Conservation (phyloP, 1,140 invertebrate species). For the Drosophila erecta region DNA sequence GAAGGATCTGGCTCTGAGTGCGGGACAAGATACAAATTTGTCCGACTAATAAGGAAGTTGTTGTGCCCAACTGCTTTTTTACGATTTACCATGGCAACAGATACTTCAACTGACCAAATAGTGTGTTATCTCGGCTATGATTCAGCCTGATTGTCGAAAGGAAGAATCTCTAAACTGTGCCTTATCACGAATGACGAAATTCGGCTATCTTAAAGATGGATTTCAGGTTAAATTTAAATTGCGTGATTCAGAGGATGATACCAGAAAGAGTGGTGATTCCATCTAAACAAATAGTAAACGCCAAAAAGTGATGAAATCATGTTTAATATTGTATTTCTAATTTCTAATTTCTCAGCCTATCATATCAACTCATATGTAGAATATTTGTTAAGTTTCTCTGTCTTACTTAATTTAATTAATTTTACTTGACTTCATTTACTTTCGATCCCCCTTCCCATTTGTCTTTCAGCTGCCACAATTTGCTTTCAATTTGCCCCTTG, state of each 20-base stretch:
- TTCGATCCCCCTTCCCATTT: not conserved
- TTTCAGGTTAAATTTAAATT: conserved; percentile 13
- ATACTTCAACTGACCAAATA: conserved; percentile 13
- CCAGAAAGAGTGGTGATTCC: conserved; percentile 14
- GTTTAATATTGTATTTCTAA: too few relatives aligned
- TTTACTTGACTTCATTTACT: not conserved
- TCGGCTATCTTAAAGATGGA: conserved; percentile 13
- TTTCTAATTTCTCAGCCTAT: too few relatives aligned
- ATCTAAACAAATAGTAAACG: conserved; percentile 31
- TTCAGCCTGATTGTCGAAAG: conserved; percentile 24
- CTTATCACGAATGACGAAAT: conserved; percentile 46
- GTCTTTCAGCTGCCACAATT: conserved; percentile 10
- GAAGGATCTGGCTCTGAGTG: conserved; percentile 11
- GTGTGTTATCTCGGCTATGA: conserved; percentile 18
- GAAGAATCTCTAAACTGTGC: conserved; percentile 6
- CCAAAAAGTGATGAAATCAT: conserved; percentile 11
- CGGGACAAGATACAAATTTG: conserved; percentile 47
- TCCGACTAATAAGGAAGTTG: conserved; percentile 47
- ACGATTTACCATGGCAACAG: conserved; percentile 25
- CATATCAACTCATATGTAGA: too few relatives aligned
- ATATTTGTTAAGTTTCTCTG: not conserved
- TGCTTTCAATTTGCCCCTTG: conserved; percentile 43
- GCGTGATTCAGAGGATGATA: conserved; percentile 28
- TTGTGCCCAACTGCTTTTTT: conserved; percentile 29
- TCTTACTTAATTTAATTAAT: too few relatives aligned